These are phyloP conservation scores for Ciconia maguari DNA, from an alignment of 2,113 vertebrate species.

Conservation along the genomic window DNA sequence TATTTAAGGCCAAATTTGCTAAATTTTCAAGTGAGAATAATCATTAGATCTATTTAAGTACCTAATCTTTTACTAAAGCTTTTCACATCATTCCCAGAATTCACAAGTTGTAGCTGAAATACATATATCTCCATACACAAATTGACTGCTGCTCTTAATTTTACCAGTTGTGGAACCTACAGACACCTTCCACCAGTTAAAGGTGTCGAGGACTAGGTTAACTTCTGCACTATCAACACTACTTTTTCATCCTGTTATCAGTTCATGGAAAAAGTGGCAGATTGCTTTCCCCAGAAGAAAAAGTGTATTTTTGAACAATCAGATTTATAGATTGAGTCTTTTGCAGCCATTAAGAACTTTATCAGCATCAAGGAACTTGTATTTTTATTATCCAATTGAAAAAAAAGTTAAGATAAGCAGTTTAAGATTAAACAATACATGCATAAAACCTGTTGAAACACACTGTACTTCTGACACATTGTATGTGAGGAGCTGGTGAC, in stretches of 20 bases:
- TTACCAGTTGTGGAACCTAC: not conserved
- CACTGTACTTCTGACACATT: too few relatives aligned
- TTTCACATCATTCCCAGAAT: not conserved
- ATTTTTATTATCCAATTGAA: not conserved
- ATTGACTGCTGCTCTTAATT: not conserved
- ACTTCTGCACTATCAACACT: not conserved
- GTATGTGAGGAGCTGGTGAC: not conserved
- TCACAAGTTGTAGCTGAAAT: not conserved
- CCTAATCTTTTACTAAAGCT: not conserved
- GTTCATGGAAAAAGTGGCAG: not conserved
- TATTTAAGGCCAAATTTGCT: not conserved
- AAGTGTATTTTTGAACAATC: not conserved
- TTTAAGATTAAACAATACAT: not conserved
- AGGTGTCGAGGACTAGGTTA: not conserved
- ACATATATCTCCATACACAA: not conserved
- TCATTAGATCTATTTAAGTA: not conserved
- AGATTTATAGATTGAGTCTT: not conserved
- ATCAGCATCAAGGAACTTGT: not conserved
- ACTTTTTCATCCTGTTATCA: not conserved
- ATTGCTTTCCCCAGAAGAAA: not conserved
- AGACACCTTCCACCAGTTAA: not conserved
- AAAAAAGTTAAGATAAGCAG: not conserved
- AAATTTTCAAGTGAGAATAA: not conserved
- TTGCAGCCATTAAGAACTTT: not conserved
- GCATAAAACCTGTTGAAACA: not conserved